Evolutionary conservation across 2,888 invertebrate genomes (phyloP).

Genomic region (Cantharis nigra): DNA sequence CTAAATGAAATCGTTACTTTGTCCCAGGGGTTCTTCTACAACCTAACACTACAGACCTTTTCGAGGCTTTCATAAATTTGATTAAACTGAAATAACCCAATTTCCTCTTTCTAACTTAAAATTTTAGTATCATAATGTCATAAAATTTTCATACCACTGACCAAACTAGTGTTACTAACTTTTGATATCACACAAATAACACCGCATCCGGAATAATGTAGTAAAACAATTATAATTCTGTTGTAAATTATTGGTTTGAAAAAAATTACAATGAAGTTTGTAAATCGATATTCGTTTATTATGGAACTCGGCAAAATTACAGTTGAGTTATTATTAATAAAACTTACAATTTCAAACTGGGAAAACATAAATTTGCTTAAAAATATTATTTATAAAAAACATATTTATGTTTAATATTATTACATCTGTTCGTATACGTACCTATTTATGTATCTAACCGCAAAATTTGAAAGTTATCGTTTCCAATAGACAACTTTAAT

Average conservation of each 20-base stretch:
- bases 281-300: not conserved
- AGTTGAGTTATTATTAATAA: not conserved
- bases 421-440: not conserved
- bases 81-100: constrained; percentile 6
- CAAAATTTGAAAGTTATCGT: not conserved
- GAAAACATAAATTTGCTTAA: not conserved
- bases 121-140: not conserved
- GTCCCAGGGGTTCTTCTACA: constrained; percentile 4
- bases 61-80: constrained; percentile 3
- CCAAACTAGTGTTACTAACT: not conserved
- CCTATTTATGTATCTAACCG: not conserved
- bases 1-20: constrained; percentile 13
- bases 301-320: not conserved
- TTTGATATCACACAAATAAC: not conserved
- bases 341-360: not conserved
- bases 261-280: not conserved
- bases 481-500: not conserved
- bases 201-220: not conserved
- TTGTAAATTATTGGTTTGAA: not conserved
- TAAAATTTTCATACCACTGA: not conserved
- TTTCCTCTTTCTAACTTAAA: not conserved
- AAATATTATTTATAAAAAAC: not conserved
- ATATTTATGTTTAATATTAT: not conserved
- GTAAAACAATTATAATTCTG: not conserved
- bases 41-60: not conserved